A percentile compares a stretch with the other conserved stretches of the same genome.
Conservation (phyloP, 1,140 invertebrate genomes). For the Diplogasteroides magnus region DNA sequence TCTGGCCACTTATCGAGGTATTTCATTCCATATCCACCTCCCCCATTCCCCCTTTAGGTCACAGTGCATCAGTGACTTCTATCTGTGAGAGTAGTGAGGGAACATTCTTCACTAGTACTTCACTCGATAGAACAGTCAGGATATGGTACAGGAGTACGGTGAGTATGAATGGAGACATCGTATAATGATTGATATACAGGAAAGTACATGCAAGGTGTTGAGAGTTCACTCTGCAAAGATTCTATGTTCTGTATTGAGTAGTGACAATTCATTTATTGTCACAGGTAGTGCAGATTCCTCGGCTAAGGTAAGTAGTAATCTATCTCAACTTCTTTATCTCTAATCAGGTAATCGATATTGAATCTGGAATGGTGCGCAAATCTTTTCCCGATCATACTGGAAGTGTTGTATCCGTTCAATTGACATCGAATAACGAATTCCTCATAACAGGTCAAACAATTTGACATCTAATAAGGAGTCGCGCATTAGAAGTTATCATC, state of each 20-base stretch:
- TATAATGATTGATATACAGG: not conserved
- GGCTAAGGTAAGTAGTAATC: constrained; percentile 38
- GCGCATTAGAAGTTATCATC: constrained; percentile 20
- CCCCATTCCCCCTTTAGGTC: constrained; percentile 31
- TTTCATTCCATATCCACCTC: not conserved
- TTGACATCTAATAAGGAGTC: not conserved
- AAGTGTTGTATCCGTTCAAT: constrained; percentile 45
- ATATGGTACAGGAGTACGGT: constrained; percentile 40
- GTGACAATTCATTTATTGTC: constrained; percentile 44
- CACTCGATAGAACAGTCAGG: constrained; percentile 40
- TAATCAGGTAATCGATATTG: constrained; percentile 35
- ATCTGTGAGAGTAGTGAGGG: constrained; percentile 43
- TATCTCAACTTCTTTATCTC: no score
- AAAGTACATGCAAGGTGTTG: constrained; percentile 25
- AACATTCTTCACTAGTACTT: constrained; percentile 45
- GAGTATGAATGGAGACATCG: constrained; percentile 19
- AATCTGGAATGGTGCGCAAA: constrained; percentile 43
- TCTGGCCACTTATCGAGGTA: constrained; percentile 46
- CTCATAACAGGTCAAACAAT: constrained; percentile 45
- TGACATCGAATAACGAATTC: constrained; percentile 50
- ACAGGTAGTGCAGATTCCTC: constrained; percentile 48
- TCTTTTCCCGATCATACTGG: constrained; percentile 50
- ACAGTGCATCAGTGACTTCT: constrained; percentile 47
- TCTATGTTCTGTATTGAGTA: constrained; percentile 44
- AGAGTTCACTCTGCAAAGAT: constrained; percentile 34